Evolutionary conservation across 2,888 invertebrate genomes (phyloP).

Genomic region (Limnephilus rhombicus): DNA sequence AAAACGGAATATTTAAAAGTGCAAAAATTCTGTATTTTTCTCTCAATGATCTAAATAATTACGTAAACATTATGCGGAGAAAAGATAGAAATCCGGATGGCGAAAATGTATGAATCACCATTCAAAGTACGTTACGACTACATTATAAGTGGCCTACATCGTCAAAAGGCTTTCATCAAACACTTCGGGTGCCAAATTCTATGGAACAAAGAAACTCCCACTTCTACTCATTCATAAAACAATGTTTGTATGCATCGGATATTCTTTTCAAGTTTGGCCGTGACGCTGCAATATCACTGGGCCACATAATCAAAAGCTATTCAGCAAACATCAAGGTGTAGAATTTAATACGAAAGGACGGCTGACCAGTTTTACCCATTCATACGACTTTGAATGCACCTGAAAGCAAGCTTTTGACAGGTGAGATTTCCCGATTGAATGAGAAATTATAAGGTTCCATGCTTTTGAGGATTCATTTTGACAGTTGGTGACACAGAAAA

Average conservation of each 20-base stretch:
- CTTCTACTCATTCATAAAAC: background rate
- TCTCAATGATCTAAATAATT: background rate
- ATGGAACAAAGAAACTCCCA: background rate
- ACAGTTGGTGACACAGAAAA: background rate
- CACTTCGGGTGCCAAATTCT: background rate
- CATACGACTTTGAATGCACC: background rate
- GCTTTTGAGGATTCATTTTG: background rate
- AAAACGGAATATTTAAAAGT: too few species aligned
- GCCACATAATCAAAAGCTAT: background rate
- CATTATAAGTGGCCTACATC: background rate
- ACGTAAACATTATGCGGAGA: background rate
- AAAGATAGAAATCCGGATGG: slow-evolving; percentile 4
- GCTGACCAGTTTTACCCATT: background rate
- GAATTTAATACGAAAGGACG: background rate
- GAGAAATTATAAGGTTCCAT: background rate
- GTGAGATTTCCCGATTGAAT: background rate
- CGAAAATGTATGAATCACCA: background rate
- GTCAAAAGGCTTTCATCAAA: background rate
- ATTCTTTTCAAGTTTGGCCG: background rate
- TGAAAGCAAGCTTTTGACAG: background rate
- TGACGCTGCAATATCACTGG: background rate
- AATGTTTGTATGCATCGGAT: background rate
- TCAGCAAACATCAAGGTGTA: background rate
- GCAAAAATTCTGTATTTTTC: too few species aligned
- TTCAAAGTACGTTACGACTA: background rate